These are phyloP conservation scores for Flexamia atlantica DNA, from an alignment of 2,888 invertebrate species.

Conservation along the genomic window DNA sequence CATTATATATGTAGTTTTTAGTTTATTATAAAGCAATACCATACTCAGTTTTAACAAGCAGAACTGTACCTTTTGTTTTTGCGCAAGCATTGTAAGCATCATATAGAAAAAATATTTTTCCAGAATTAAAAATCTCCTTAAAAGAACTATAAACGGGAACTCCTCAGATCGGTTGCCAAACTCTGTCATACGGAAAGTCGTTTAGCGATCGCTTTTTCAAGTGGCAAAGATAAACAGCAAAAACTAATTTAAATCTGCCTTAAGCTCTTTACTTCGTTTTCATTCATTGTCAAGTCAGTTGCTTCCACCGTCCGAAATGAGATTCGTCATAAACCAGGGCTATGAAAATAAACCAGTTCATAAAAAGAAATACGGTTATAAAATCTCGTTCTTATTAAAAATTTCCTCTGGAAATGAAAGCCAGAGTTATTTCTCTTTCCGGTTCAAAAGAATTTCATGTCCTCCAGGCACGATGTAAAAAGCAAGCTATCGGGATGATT, in stretches of 20 bases:
- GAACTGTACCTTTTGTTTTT: no score
- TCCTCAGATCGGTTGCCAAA: no score
- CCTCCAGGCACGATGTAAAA: not conserved
- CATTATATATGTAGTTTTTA: no score
- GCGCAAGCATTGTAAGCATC: no score
- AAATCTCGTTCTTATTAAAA: slow-evolving; percentile 19
- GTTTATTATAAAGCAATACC: no score
- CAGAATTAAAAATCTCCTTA: no score
- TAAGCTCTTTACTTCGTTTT: not conserved
- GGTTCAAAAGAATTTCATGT: not conserved
- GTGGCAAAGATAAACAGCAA: not conserved
- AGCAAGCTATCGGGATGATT: not conserved
- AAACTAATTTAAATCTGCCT: no score
- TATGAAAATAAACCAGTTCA: slow-evolving; percentile 24
- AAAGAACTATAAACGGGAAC: no score
- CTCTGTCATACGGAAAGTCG: no score
- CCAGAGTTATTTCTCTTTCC: not conserved
- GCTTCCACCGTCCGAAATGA: not conserved
- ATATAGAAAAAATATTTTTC: no score
- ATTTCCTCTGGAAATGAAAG: slow-evolving; percentile 7
- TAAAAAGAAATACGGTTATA: slow-evolving; percentile 1
- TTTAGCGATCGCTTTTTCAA: no score
- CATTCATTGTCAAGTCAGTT: not conserved
- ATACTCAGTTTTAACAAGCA: no score
- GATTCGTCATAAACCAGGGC: slow-evolving; percentile 1